Evolutionary conservation across 1,140 invertebrate species (phyloP), one percentile per base, ranked within the genome.

Genomic region (Limonius californicus): DNA sequence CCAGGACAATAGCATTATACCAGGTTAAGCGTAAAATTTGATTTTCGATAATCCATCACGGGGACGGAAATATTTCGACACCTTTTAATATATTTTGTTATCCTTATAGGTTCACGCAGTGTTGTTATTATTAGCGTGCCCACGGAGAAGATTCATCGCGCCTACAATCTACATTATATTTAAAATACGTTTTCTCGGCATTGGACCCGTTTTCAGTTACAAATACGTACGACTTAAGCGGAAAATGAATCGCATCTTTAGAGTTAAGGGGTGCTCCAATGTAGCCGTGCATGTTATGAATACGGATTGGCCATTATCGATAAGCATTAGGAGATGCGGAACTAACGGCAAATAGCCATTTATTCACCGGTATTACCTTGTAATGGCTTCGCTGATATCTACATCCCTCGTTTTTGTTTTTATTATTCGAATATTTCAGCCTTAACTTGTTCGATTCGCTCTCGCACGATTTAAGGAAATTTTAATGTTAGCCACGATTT

Each of bases 221-320:
- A 39, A 39, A 50, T 50, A 50, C 16, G 7, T 18, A 19, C 7
- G 15, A 7, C 45, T 50, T 50, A 50, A 50, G 15, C 16, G n/a
- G 8, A 39, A 39, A 39, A 39, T 39, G 35, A 39, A 39, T 39
- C 35, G 8, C 35, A 14, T 39, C 35, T 39, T 39, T 39, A 39
- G 2, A 39, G 8, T 39, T 14, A 39, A 27, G 23, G 35, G 35
- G 45, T 50, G 9, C 45, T 21, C 19, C 15, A 50, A 50, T 19
- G 45, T 50, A 50, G 45, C 16, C 45, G 45, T 11, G 16, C 45
- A 50, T 50, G 45, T 21, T 21, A 50, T 50, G 45, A 50, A 50
- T 50, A 18, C 45, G 45, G 45, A 50, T 50, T 50, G 45, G 45
- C 45, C 45, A 50, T 50, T 50, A 50, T 50, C 45, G n/a, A 21